Base-by-base conservation (phyloP, 1,140 invertebrate species). In the Megalopta genalis region DNA sequence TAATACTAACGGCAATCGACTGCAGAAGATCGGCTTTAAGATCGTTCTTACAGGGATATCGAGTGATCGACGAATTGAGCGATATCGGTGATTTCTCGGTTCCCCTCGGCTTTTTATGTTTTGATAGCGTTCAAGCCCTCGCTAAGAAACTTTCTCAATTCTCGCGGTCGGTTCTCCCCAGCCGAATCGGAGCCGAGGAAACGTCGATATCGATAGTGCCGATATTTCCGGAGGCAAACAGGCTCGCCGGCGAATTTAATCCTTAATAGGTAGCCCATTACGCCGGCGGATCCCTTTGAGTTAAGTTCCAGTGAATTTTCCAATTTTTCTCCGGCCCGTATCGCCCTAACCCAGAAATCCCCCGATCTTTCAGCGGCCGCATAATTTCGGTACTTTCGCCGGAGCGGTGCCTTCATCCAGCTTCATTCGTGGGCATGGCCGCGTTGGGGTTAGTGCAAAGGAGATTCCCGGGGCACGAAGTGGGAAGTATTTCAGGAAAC, bases 21-120 rank as follows among this genome's bases (percentile, higher is more conserved):
- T 42, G 39, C 39, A 42, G 8, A 42, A 42, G 39, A 42, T 42
- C 39, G 12, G 39, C 9, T 46, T 46, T 0, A 42, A 42, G 39
- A 14, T 46, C 12, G 2, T 46, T 12, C 42, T 46, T 46, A 46
- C 10, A 46, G 68, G 52, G 27, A 57, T 82, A 80, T 72, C 62
- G 77, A 78, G 77, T 82, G 84, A 87, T 86, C 81, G 84, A 86
- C 82, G 72, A 77, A 80, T 77, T 66, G 75, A 52, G 65, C 59
- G 71, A 23, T 46, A 14, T 52, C 60, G 21, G 59, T 65, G 63
- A 79, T 62, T 71, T 73, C 52, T 46, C 65, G 39, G 75, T 71
- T 64, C 12, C 42, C 0, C 25, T 6, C 10, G 32, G n/a, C 18
- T 5, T 25, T 27, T n/a, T 18, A 12, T 42, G n/a, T n/a, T 84